These are phyloP conservation scores for Loris lydekkerianus DNA, from an alignment of 2,797 vertebrate species.

Conservation along the genomic window DNA sequence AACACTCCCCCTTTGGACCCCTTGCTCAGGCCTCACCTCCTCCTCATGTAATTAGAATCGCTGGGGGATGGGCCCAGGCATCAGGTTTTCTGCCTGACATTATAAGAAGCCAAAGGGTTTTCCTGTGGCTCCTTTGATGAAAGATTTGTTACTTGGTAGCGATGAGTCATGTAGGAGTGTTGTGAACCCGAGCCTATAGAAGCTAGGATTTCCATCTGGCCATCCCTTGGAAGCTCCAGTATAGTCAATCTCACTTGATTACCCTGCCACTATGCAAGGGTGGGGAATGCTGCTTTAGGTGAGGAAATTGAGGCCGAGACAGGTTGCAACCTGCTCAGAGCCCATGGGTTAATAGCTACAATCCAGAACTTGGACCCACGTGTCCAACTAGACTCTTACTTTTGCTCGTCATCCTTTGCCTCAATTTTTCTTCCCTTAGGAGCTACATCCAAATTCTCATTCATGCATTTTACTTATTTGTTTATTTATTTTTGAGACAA, in stretches of 20 bases:
- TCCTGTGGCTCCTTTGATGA: not conserved
- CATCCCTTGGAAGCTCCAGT: too few species aligned
- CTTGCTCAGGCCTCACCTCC: not conserved
- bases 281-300: not conserved
- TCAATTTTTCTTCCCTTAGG: not conserved
- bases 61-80: not conserved
- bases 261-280: too few species aligned
- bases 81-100: not conserved
- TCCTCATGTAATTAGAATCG: not conserved
- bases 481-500: too few species aligned
- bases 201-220: not conserved
- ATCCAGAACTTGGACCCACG: not conserved
- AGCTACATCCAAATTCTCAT: not conserved
- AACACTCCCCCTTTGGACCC: fast-evolving
- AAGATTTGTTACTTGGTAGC: too few species aligned
- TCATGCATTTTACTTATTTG: fast-evolving
- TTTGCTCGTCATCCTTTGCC: not conserved
- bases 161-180: not conserved
- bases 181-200: not conserved
- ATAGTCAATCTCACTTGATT: fast-evolving
- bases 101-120: too few species aligned
- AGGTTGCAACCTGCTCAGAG: not conserved
- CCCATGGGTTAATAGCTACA: not conserved
- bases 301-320: not conserved
- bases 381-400: not conserved